Percentiles rank a stretch among this genome's conserved stretches.
phyloP scores from a whole-genome alignment of 2,888 invertebrate genomes.

The Lamproptera curius region DNA sequence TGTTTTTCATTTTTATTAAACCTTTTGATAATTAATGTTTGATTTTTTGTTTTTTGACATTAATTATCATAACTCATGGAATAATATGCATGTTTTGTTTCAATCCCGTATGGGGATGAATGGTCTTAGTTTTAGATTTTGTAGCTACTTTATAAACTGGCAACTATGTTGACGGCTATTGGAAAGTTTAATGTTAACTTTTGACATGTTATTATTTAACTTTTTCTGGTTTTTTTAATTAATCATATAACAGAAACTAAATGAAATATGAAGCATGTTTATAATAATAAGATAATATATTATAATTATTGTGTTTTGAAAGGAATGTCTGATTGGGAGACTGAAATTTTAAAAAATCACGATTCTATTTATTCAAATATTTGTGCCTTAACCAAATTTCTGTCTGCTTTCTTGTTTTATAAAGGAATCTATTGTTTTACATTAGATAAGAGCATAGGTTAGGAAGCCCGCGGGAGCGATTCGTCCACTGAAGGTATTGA shows the following conservation, averaged over 20 bases:
- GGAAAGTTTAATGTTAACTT: not conserved
- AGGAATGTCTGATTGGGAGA: not conserved
- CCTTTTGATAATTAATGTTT: no score
- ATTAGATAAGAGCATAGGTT: constrained; percentile 27
- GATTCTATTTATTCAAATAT: constrained; percentile 7
- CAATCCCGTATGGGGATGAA: not conserved
- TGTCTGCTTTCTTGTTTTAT: constrained; percentile 21
- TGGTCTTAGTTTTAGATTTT: constrained; percentile 3
- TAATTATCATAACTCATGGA: no score
- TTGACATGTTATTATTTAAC: constrained; percentile 1
- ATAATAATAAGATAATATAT: constrained; percentile 11
- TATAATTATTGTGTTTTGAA: not conserved
- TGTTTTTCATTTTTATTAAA: no score
- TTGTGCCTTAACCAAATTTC: constrained; percentile 27
- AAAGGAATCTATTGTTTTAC: constrained; percentile 23
- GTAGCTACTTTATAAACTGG: constrained; percentile 9
- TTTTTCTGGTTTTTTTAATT: constrained; percentile 9
- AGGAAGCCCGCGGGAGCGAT: constrained; percentile 58
- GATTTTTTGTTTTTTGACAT: no score
- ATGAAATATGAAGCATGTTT: constrained; percentile 15
- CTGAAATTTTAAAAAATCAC: constrained; percentile 4
- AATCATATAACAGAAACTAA: constrained; percentile 17
- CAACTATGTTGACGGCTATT: constrained; percentile 14
- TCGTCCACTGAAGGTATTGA: constrained; percentile 73
- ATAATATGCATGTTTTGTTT: no score